phyloP scores from a whole-genome alignment of 1,140 invertebrate species.

The Diabrotica undecimpunctata region DNA sequence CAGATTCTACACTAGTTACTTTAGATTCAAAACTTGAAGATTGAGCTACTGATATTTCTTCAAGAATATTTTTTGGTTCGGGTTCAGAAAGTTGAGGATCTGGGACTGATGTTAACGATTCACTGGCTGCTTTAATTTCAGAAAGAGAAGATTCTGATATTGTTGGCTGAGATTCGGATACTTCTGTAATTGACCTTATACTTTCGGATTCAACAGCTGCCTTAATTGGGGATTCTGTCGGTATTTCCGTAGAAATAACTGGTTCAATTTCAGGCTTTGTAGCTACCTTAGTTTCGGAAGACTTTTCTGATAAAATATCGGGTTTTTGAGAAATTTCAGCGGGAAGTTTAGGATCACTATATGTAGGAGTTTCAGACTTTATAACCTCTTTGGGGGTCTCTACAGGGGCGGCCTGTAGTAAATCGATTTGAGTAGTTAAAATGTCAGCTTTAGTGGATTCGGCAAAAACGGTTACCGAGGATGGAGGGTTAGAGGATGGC shows the following conservation, averaged over 20 bases:
- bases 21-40: neutral
- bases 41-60: neutral
- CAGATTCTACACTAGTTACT: neutral
- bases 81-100: conserved; percentile 6
- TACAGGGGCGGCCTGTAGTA: conserved; percentile 11
- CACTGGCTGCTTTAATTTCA: conserved; percentile 11
- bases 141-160: conserved; percentile 23
- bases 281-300: conserved; percentile 8
- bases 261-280: neutral
- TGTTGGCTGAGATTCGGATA: neutral
- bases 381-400: conserved; percentile 5
- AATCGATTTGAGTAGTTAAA: conserved; percentile 21
- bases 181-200: neutral
- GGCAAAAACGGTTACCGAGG: conserved; percentile 45
- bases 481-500: conserved; percentile 46
- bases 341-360: neutral
- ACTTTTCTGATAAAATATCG: neutral
- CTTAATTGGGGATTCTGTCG: neutral
- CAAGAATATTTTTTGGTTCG: neutral
- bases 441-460: conserved; percentile 45
- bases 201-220: neutral
- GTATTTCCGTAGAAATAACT: neutral
- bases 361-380: neutral
- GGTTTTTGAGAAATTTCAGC: neutral
- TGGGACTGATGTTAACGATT: neutral